Percentiles rank a stretch among this genome's conserved stretches.
Evolutionary conservation across 2,797 vertebrate genomes (phyloP).

Genomic region (Apogon hyalosoma): DNA sequence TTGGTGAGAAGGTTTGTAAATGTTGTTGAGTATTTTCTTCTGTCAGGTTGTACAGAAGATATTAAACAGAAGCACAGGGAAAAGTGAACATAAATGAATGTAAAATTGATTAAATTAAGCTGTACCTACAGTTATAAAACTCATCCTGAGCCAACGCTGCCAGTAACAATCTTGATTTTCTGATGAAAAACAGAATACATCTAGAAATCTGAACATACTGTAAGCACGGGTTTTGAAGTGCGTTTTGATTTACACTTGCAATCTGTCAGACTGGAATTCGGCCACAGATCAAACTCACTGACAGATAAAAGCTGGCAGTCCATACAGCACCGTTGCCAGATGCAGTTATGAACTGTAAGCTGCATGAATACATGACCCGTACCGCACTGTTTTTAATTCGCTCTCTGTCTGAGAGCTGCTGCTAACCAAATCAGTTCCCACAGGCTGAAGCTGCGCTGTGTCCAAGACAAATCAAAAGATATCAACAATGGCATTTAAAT

Average conservation of each 20-base stretch:
- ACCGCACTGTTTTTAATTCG: constrained; percentile 17
- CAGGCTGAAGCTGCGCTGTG: not conserved
- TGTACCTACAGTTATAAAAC: not conserved
- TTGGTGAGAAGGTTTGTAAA: not conserved
- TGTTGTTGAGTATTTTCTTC: not conserved
- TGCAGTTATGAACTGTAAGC: constrained; percentile 9
- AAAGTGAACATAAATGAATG: not conserved
- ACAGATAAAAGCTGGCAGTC: constrained; percentile 38
- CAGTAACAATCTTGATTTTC: not conserved
- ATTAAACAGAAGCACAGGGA: not conserved
- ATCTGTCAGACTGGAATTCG: constrained; percentile 46
- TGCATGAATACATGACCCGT: constrained; percentile 15
- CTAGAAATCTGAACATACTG: not conserved
- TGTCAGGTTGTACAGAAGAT: too few species aligned
- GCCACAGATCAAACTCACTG: constrained; percentile 40
- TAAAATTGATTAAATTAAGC: constrained; percentile 3
- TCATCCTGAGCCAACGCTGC: not conserved
- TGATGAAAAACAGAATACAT: not conserved
- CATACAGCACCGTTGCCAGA: constrained; percentile 17
- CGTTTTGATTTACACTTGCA: constrained; percentile 33
- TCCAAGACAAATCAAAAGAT: not conserved
- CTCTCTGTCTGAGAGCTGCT: constrained; percentile 5
- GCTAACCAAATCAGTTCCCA: constrained; percentile 3
- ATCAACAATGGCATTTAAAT: not conserved
- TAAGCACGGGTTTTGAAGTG: constrained; percentile 3